Conservation (phyloP, 2,888 invertebrate genomes). For the Brachyopa scutellaris region DNA sequence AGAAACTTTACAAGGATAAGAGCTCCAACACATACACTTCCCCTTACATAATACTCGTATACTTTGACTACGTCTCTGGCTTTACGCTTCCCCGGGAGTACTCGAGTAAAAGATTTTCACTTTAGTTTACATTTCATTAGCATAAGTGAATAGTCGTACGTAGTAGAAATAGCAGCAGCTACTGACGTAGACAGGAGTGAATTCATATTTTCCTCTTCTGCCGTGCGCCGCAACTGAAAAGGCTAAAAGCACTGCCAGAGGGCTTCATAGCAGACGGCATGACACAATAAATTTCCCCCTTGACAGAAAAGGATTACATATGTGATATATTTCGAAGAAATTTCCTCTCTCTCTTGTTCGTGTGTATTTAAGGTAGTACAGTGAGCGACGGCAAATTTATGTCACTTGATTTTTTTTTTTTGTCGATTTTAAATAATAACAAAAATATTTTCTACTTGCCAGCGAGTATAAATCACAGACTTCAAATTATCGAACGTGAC, state of each 20-base stretch:
- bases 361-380: conserved; percentile 1
- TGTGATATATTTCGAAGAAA: conserved; percentile 25
- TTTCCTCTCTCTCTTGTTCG: conserved; percentile 7
- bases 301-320: conserved; percentile 35
- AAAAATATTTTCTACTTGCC: too few species aligned
- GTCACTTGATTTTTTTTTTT: too few species aligned
- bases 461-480: too few species aligned
- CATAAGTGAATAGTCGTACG: conserved; percentile 36
- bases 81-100: not conserved
- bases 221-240: not conserved
- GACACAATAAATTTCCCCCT: conserved; percentile 34
- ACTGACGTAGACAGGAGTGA: conserved; percentile 14
- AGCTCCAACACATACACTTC: conserved; percentile 5
- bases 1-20: conserved; percentile 33
- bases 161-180: not conserved
- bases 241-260: not conserved
- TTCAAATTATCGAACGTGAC: too few species aligned
- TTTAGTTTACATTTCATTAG: conserved; percentile 58
- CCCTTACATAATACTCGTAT: not conserved
- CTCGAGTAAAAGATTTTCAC: conserved; percentile 49
- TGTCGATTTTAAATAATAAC: too few species aligned
- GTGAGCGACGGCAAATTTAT: not conserved
- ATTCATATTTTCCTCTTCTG: not conserved
- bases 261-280: conserved; percentile 13
- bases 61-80: not conserved